Conservation (phyloP, 2,113 vertebrate species). For the Probosciger aterrimus region DNA sequence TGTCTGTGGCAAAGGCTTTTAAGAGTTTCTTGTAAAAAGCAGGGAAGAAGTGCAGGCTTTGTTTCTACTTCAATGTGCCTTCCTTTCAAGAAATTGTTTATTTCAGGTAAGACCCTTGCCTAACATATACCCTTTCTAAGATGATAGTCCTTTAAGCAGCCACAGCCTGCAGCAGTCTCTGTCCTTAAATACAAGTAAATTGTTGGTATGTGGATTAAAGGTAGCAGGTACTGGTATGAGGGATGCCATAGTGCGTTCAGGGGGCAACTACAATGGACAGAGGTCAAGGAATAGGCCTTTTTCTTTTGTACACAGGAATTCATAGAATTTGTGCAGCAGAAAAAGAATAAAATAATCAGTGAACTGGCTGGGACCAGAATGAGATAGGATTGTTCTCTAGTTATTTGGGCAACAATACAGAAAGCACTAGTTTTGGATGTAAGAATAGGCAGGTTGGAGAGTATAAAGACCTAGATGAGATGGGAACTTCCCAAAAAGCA, state of each 20-base stretch:
- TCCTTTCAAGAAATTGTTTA: conserved; percentile 11
- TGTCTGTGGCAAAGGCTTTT: conserved; percentile 43
- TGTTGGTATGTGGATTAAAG: background rate
- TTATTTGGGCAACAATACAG: background rate
- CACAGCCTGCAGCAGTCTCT: background rate
- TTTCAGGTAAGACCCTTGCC: background rate
- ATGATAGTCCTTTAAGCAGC: background rate
- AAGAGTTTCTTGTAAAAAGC: background rate
- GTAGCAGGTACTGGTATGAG: background rate
- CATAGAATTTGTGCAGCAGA: background rate
- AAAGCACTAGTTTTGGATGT: background rate
- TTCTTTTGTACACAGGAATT: background rate
- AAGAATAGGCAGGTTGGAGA: background rate
- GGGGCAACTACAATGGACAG: background rate
- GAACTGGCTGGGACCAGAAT: background rate
- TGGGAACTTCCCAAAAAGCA: background rate
- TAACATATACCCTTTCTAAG: background rate
- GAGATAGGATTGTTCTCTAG: background rate
- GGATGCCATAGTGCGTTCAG: background rate
- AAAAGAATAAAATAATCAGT: background rate
- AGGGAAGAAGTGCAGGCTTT: conserved; percentile 6
- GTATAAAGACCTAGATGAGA: background rate
- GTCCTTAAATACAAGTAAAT: background rate
- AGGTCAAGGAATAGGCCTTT: background rate
- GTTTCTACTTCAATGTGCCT: background rate